Evolutionary conservation across 2,888 invertebrate genomes (phyloP), one percentile per base, ranked within the genome.

Genomic region (Eupelmus urozonus): DNA sequence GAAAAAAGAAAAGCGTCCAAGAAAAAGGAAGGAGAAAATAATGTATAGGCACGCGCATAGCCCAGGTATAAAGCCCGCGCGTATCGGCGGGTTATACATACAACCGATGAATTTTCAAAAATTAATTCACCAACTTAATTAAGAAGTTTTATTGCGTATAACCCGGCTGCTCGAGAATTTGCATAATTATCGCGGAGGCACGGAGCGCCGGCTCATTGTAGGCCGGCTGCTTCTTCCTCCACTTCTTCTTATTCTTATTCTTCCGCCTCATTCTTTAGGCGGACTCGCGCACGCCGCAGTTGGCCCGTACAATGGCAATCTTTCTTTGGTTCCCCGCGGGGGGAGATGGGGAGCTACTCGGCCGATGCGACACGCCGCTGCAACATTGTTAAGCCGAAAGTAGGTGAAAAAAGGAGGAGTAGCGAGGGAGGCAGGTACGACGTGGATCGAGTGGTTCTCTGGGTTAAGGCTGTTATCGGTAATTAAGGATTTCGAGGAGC

Each of bases 71-170:
- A 45, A 27, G 1, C 16, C 66, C n/a, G 9, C 11, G n/a, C 60
- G n/a, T n/a, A n/a, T 40, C 34, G 45, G 18, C 23, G 45, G 34
- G 20, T 25, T 45, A 23, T 1, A 42, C 25, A 40, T 65, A 25
- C 40, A 63, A 40, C 29, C 69, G 66, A 76, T 71, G 74, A 76
- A 77, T 80, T 75, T 74, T 67, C 67, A 71, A 77, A 77, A 80
- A 80, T 80, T 80, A 77, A 80, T 77, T 75, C 55, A 42, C 77
- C 23, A 67, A 75, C 71, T 77, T 77, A 80, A 80, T 80, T 80
- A 80, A 77, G 75, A 77, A 80, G 77, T 76, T 77, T 80, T 78
- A 74, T 74, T 78, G 66, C 78, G 53, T 45, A 16, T 9, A 34
- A 3, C 42, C 27, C 18, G 42, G 29, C 20, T 18, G 67, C 40